Conservation (phyloP, 2,888 invertebrate species). For the Habroteleia sp. region DNA sequence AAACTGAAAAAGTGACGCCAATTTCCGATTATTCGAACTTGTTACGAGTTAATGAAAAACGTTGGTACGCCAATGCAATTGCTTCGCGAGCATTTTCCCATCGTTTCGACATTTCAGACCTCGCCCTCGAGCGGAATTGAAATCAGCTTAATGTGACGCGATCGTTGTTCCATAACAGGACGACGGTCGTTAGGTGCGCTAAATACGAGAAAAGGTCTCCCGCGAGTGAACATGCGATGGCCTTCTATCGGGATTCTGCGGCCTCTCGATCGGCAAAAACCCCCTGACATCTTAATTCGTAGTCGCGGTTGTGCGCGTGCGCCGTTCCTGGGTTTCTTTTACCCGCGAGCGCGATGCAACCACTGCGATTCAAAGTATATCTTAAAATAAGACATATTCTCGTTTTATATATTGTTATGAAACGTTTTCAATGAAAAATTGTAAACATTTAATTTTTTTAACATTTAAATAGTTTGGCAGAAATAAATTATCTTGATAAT, state of each 20-base stretch:
- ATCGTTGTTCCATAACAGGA: slow-evolving; percentile 24
- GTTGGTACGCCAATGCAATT: no score
- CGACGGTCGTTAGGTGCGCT: slow-evolving; percentile 62
- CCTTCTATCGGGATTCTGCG: slow-evolving; percentile 50
- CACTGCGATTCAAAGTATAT: no score
- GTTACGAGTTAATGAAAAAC: no score
- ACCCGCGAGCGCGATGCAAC: slow-evolving; percentile 1
- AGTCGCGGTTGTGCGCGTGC: slow-evolving; percentile 42
- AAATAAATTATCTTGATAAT: no score
- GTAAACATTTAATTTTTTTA: no score
- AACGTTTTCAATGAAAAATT: no score
- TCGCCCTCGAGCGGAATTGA: slow-evolving; percentile 37
- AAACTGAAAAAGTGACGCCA: no score
- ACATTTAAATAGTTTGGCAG: no score
- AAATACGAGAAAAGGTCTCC: slow-evolving; percentile 58
- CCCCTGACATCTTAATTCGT: slow-evolving; percentile 61
- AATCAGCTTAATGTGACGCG: slow-evolving; percentile 44
- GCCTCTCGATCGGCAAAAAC: slow-evolving; percentile 62
- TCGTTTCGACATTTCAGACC: slow-evolving; percentile 12
- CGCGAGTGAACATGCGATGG: slow-evolving; percentile 49
- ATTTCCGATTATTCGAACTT: no score
- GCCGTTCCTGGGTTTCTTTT: slow-evolving; percentile 30
- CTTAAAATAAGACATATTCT: no score
- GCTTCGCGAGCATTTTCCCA: slow-evolving; percentile 12
- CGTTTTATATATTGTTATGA: no score